Evolutionary conservation across 2,888 invertebrate genomes (phyloP), one percentile per base, ranked within the genome.

Genomic region (Volucella inflata): DNA sequence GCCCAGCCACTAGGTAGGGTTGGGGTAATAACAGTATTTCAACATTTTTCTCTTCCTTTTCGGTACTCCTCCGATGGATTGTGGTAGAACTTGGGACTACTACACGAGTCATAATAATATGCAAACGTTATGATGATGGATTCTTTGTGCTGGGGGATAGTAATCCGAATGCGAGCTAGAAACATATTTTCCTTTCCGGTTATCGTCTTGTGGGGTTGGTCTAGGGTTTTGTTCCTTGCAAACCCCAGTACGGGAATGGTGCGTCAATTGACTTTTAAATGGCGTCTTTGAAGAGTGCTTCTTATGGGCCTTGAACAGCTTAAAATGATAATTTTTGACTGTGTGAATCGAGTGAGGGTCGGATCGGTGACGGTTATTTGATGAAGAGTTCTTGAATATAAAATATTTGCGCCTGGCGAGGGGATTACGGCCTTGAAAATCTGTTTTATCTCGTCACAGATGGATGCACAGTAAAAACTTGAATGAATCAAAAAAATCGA

Each of bases 81-180:
- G 30, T 6, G 30, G 30, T 30, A 6, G 30, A 30, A 30, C n/a
- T 11, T 51, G 21, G 51, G 51, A 14, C 48, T 38, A 16, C 48
- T 38, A 16, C 38, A 38, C 62, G 21, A 60, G 59, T 17, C 74
- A 40, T 75, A 75, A 75, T 84, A 75, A 80, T 80, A 71, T 75
- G 80, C 80, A 80, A 84, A 71, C 80, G 75, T 84, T 76, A 84
- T 65, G 70, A 76, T 76, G 84, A 84, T 80, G 84, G 75, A 84
- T 84, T 80, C 84, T 71, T 76, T 84, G 80, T 75, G 75, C 75
- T 38, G 30, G 4, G 57, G 40, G 60, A 84, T 70, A 65, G 55
- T 68, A 75, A 75, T 79, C 55, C 68, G 36, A 53, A 77, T 53
- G 68, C 46, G 46, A 70, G 68, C 55, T 64, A 14, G 70, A 62